Conservation (phyloP, 2,888 invertebrate species). For the Catotricha subobsoleta region DNA sequence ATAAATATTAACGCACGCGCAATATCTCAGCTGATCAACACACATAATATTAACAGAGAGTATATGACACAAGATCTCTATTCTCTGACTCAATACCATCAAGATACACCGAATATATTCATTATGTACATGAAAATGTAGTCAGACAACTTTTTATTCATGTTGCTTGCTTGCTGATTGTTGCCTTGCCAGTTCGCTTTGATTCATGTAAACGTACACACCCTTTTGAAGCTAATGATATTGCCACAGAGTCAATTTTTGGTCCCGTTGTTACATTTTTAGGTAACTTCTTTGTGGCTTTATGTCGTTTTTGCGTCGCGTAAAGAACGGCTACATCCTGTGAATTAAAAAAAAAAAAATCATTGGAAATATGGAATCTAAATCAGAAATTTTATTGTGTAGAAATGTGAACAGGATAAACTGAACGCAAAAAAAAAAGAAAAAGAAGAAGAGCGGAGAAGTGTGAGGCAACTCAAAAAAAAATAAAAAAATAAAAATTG, state of each 20-base stretch:
- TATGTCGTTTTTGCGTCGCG: too few relatives aligned
- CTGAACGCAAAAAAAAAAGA: neutral
- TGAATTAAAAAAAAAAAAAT: neutral
- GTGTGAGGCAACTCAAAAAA: neutral
- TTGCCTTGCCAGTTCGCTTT: conserved; percentile 9
- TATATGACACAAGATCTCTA: neutral
- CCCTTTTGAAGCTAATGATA: conserved; percentile 53
- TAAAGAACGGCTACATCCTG: neutral
- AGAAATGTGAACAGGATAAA: neutral
- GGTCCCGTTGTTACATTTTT: neutral
- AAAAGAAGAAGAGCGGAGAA: neutral
- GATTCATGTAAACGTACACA: conserved; percentile 27
- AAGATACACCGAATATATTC: too few relatives aligned
- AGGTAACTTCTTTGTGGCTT: neutral
- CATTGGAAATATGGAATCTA: neutral
- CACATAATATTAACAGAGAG: neutral
- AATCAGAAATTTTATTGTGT: neutral
- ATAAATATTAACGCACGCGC: neutral
- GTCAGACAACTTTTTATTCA: conserved; percentile 8
- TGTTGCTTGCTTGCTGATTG: too few relatives aligned
- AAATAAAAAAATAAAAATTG: neutral
- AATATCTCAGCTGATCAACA: conserved; percentile 3
- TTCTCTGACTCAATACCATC: too few relatives aligned
- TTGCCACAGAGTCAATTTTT: conserved; percentile 35
- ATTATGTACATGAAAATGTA: conserved; percentile 2